These are phyloP conservation scores for Eolophus roseicapilla DNA, from an alignment of 2,113 vertebrate genomes.

Conservation along the genomic window DNA sequence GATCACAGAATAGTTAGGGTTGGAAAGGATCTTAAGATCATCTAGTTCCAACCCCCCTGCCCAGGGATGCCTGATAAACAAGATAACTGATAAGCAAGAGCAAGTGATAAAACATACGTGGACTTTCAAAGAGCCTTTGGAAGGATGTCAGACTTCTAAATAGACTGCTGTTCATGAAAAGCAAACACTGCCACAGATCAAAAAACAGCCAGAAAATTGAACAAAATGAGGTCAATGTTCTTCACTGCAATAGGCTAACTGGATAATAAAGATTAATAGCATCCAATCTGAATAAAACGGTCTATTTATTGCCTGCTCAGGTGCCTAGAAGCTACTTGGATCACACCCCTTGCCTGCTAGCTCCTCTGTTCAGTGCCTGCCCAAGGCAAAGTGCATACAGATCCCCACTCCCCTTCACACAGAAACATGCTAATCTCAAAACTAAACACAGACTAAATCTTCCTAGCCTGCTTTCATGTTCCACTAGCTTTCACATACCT, in stretches of 20 bases:
- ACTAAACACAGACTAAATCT: background rate
- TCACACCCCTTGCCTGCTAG: background rate
- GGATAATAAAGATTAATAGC: background rate
- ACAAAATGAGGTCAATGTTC: background rate
- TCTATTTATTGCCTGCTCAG: background rate
- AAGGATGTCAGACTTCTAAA: background rate
- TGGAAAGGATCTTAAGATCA: too few species aligned
- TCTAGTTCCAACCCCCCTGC: too few species aligned
- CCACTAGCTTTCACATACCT: background rate
- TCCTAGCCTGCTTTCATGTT: background rate
- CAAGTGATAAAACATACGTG: background rate
- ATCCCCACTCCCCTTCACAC: accelerated
- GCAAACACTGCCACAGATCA: background rate
- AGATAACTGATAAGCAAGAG: background rate
- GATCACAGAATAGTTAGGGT: too few species aligned
- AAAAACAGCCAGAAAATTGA: background rate
- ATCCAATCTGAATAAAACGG: background rate
- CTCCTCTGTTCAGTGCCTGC: background rate
- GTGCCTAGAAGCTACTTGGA: background rate
- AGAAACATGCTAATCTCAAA: background rate
- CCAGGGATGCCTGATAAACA: too few species aligned
- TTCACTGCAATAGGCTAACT: background rate
- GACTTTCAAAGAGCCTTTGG: background rate
- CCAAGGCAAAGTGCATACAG: background rate
- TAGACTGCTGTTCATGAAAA: background rate